phyloP scores from a whole-genome alignment of 2,888 invertebrate genomes.

The Folsomia candida region DNA sequence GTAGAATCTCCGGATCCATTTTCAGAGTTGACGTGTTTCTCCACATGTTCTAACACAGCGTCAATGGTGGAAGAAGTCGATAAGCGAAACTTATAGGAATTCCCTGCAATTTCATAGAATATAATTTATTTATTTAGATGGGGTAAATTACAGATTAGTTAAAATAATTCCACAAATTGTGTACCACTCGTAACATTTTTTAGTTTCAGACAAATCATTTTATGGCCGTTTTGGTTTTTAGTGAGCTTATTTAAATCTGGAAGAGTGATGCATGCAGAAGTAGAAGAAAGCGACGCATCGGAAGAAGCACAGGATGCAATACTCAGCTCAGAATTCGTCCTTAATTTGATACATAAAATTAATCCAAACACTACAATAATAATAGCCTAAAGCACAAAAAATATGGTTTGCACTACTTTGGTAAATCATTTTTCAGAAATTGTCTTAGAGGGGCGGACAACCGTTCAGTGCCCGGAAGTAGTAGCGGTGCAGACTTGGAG shows the following conservation, averaged over 20 bases:
- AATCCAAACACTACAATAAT: background rate
- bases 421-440: background rate
- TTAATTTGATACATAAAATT: background rate
- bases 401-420: background rate
- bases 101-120: conserved; percentile 26
- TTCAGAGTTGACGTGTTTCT: background rate
- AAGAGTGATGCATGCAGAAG: background rate
- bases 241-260: conserved; percentile 16
- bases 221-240: conserved; percentile 1
- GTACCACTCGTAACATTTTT: conserved; percentile 27
- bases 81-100: conserved; percentile 23
- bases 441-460: background rate
- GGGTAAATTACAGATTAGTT: no score
- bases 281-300: background rate
- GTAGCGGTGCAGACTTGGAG: conserved; percentile 10
- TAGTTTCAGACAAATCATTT: conserved; percentile 31
- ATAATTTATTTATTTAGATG: conserved; percentile 10
- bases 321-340: background rate
- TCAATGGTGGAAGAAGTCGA: conserved; percentile 20
- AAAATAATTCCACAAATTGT: no score
- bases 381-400: background rate
- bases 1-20: background rate
- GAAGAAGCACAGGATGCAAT: background rate
- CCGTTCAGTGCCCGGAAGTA: conserved; percentile 22
- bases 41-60: conserved; percentile 25